These are phyloP conservation scores for Megalops atlanticus DNA, from an alignment of 2,113 vertebrate genomes.

Conservation along the genomic window DNA sequence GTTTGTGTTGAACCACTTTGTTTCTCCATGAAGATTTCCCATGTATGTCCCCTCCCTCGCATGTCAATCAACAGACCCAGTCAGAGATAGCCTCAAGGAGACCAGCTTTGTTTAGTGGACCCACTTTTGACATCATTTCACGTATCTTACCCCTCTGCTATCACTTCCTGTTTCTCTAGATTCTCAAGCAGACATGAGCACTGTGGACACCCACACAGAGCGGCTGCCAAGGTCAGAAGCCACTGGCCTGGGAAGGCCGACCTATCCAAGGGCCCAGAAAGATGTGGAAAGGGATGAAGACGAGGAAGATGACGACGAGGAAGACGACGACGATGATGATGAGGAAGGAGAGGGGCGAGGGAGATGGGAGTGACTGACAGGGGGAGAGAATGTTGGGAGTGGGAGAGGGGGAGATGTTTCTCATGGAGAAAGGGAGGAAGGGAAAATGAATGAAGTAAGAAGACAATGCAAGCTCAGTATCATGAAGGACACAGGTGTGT, in stretches of 20 bases:
- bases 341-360: conserved; percentile 40
- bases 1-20: too few relatives aligned
- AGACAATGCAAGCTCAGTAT: conserved; percentile 1
- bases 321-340: conserved; percentile 28
- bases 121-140: too few relatives aligned
- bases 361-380: conserved; percentile 54
- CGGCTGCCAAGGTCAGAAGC: conserved; percentile 3
- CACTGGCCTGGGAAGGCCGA: not conserved
- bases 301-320: conserved; percentile 43
- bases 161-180: conserved; percentile 36
- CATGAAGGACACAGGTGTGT: not conserved
- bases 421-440: conserved; percentile 18
- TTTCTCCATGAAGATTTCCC: not conserved
- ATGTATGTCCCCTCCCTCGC: not conserved
- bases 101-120: too few relatives aligned
- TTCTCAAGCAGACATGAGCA: conserved; percentile 46
- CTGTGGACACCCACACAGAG: conserved; percentile 46
- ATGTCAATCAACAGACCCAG: too few relatives aligned
- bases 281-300: conserved; percentile 41
- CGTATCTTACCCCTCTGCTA: conserved; percentile 25
- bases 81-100: too few relatives aligned
- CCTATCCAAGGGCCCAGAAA: not conserved
- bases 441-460: conserved; percentile 15
- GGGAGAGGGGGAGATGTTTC: conserved; percentile 39
- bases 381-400: conserved; percentile 17